Evolutionary conservation across 2,113 vertebrate species (phyloP), one percentile per base, ranked within the genome.

Genomic region (Parotia lawesii): DNA sequence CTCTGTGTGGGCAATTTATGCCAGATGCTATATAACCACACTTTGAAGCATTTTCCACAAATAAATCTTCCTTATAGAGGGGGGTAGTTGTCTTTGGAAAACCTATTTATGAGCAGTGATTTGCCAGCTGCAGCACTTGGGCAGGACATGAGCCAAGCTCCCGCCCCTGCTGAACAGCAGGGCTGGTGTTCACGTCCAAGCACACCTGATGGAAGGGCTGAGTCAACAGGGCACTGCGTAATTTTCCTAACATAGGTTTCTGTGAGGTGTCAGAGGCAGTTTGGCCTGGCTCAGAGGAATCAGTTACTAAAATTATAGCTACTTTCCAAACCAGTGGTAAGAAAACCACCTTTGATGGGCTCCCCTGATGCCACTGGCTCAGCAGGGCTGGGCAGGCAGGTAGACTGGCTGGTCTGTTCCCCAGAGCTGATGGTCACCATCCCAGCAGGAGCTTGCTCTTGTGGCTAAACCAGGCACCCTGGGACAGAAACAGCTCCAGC

Each of bases 21-120:
- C 82, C 89, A 95, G 75, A 79, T 88, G 53, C 75, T 84, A 60
- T 77, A 90, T 78, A 95, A 90, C 38, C 85, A 77, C 89, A 74
- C 82, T 71, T 56, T 22, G 45, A 95, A 95, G 74, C 31, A 60
- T 88, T 95, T 94, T 95, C 90, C 92, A 93, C 78, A 88, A 90
- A 90, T 83, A 95, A 90, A 87, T 95, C 75, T 87, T 54, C 50
- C 78, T 42, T 42, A 33, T 9, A 77, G 75, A 94, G 53, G 67
- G 67, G 77, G 79, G 37, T 1, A 2, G 27, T 64, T 93, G 76
- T 84, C 89, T 93, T 89, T 78, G 48, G 83, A 57, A 78, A 53
- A 89, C 61, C 69, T 90, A 12, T 92, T 73, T 71, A 76, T 48
- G 65, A 2, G 2, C 38, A 48, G 86, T 67, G 83, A 71, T 81